These are phyloP conservation scores for Nothobranchius kuhntae DNA, from an alignment of 2,113 vertebrate species.

Conservation along the genomic window DNA sequence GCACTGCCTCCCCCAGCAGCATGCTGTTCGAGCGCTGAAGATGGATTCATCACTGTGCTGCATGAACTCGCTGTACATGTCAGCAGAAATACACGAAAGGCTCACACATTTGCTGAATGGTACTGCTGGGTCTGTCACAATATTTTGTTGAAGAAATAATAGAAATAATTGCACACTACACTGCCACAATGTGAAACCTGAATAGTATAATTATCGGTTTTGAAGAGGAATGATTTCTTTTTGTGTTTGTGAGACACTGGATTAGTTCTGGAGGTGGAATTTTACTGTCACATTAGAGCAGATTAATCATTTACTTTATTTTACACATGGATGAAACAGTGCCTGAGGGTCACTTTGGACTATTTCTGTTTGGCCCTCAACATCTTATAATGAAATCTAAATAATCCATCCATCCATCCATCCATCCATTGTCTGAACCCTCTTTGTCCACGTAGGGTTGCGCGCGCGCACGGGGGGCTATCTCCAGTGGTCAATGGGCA, in stretches of 20 bases:
- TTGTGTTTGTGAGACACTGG: too few relatives aligned
- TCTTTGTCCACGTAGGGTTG: too few relatives aligned
- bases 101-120: not conserved
- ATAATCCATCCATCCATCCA: too few relatives aligned
- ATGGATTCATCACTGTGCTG: slow-evolving; percentile 14
- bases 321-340: too few relatives aligned
- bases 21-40: not conserved
- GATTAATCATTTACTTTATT: too few relatives aligned
- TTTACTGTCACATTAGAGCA: too few relatives aligned
- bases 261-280: too few relatives aligned
- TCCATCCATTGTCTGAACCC: too few relatives aligned
- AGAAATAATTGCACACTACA: not conserved
- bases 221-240: not conserved
- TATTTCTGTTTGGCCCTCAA: slow-evolving; percentile 23
- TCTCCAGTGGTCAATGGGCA: too few relatives aligned
- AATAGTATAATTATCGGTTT: not conserved
- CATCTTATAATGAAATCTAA: too few relatives aligned
- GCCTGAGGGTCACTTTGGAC: slow-evolving; percentile 15
- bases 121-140: not conserved
- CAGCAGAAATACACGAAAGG: slow-evolving; percentile 2
- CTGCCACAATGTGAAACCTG: not conserved
- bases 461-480: too few relatives aligned
- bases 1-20: not conserved
- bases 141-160: not conserved
- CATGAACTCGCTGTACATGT: slow-evolving; percentile 5